phyloP scores from a whole-genome alignment of 1,140 invertebrate genomes.

The Drusus annulatus region DNA sequence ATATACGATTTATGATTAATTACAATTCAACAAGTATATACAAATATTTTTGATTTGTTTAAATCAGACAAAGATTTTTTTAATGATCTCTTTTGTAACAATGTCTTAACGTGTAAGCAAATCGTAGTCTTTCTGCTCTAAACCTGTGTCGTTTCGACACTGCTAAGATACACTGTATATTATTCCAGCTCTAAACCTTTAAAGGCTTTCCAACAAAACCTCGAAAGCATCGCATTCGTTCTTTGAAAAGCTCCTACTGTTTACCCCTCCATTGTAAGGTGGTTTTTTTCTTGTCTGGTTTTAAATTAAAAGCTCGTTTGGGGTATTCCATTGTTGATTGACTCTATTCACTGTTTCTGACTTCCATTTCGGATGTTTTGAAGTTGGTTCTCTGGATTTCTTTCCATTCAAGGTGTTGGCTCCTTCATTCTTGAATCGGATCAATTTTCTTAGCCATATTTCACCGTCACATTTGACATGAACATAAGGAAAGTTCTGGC shows the following conservation, averaged over 20 bases:
- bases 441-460: conserved; percentile 22
- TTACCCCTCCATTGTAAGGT: conserved; percentile 40
- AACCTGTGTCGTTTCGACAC: too few species aligned
- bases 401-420: not conserved
- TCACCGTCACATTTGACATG: conserved; percentile 39
- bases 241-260: conserved; percentile 38
- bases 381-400: not conserved
- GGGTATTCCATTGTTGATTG: conserved; percentile 28
- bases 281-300: conserved; percentile 35
- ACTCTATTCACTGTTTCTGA: not conserved
- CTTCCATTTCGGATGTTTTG: conserved; percentile 22
- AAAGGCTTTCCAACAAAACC: conserved; percentile 19
- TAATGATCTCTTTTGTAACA: too few species aligned
- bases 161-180: too few species aligned
- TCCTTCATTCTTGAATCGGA: not conserved
- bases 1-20: not conserved
- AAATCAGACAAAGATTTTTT: too few species aligned
- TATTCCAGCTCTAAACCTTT: too few species aligned
- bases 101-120: too few species aligned
- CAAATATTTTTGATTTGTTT: too few species aligned
- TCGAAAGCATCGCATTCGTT: not conserved
- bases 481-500: not conserved
- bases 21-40: too few species aligned
- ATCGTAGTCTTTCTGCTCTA: too few species aligned
- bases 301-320: conserved; percentile 48